These are phyloP conservation scores for Brachylomia viminalis DNA, from an alignment of 2,888 invertebrate genomes.

Conservation along the genomic window DNA sequence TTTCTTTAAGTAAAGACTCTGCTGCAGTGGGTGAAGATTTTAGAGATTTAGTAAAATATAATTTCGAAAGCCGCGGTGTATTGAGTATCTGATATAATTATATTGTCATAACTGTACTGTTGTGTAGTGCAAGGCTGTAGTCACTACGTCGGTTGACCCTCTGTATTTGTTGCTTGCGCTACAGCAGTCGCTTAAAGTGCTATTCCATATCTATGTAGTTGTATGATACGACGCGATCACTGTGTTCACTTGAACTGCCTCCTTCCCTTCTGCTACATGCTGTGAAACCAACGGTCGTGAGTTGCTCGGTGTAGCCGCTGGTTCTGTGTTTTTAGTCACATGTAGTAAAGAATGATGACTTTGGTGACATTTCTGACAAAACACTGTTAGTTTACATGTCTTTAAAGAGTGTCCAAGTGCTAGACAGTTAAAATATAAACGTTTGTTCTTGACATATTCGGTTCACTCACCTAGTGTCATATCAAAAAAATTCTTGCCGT, in stretches of 20 bases:
- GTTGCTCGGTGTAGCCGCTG: background rate
- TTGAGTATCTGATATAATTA: too few species aligned
- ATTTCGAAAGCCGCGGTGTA: too few species aligned
- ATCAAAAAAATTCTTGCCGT: too few species aligned
- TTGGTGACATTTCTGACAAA: background rate
- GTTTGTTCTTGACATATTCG: too few species aligned
- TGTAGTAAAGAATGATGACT: background rate
- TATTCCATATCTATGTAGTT: conserved; percentile 24
- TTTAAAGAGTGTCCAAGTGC: background rate
- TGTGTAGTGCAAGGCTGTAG: background rate
- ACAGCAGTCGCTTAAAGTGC: background rate
- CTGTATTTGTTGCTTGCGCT: background rate
- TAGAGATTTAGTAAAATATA: too few species aligned
- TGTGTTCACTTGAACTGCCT: background rate
- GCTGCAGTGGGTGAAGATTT: too few species aligned
- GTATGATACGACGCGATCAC: conserved; percentile 3
- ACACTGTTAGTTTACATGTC: background rate
- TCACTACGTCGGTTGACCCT: too few species aligned
- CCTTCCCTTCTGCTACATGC: background rate
- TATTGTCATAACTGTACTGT: too few species aligned
- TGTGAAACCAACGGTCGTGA: background rate
- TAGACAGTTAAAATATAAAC: conserved; percentile 3
- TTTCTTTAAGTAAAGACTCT: too few species aligned
- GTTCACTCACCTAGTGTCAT: too few species aligned
- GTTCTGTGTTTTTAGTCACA: background rate